phyloP scores from a whole-genome alignment of 2,797 vertebrate species.

The Crenuchus spilurus region DNA sequence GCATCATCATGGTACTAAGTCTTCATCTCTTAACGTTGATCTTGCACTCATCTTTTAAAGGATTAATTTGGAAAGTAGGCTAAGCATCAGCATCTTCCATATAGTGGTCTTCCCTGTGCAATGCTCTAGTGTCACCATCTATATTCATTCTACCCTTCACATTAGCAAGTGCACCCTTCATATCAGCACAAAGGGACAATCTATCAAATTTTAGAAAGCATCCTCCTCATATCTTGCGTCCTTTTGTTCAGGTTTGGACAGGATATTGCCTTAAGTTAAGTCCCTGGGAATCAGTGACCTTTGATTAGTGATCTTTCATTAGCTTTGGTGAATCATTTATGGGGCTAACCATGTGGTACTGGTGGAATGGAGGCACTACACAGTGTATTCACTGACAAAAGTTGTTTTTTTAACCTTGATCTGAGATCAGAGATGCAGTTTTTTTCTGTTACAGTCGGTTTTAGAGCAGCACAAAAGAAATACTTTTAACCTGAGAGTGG shows the following conservation, averaged over 20 bases:
- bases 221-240: conserved; percentile 11
- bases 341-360: conserved; percentile 64
- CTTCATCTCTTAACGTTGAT: conserved; percentile 14
- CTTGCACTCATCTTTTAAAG: conserved; percentile 35
- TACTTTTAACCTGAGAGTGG: conserved; percentile 56
- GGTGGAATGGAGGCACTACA: conserved; percentile 38
- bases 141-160: background rate
- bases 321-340: conserved; percentile 77
- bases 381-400: background rate
- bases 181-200: conserved; percentile 30
- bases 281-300: conserved; percentile 64
- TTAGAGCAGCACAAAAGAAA: background rate
- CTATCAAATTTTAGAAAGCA: conserved; percentile 31
- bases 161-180: background rate
- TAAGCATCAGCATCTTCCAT: background rate
- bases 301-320: conserved; percentile 75
- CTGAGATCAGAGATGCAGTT: conserved; percentile 12
- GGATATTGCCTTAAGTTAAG: conserved; percentile 58
- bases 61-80: conserved; percentile 35
- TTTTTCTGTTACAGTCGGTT: background rate
- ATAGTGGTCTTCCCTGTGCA: background rate
- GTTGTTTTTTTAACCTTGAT: conserved; percentile 28
- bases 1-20: background rate
- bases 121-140: background rate
- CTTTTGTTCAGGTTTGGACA: conserved; percentile 44